Evolutionary conservation across 2,888 invertebrate species (phyloP).

Genomic region (Dolomedes plantarius): DNA sequence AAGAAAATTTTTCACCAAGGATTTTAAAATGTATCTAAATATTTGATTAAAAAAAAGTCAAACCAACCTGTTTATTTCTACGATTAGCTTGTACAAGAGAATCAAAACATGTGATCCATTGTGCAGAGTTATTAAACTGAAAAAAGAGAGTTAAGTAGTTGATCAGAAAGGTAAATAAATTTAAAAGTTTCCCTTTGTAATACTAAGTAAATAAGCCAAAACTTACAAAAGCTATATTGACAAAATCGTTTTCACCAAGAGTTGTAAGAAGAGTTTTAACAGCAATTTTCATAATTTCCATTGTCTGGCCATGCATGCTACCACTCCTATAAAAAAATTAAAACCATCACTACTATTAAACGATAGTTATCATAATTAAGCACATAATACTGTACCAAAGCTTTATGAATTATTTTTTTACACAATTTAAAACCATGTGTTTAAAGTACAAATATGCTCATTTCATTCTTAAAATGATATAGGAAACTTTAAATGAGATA

Average conservation of each 20-base stretch:
- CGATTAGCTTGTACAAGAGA: constrained; percentile 79
- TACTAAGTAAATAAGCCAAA: too few species aligned
- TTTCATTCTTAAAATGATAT: too few species aligned
- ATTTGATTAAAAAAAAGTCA: too few species aligned
- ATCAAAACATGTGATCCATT: constrained; percentile 76
- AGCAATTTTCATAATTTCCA: constrained; percentile 79
- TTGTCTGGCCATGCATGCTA: constrained; percentile 79
- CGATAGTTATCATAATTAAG: too few species aligned
- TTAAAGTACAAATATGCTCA: too few species aligned
- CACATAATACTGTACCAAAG: too few species aligned
- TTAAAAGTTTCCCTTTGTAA: too few species aligned
- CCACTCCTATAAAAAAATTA: constrained; percentile 77
- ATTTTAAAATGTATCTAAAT: too few species aligned
- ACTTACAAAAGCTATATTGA: constrained; percentile 78
- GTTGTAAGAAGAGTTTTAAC: constrained; percentile 79
- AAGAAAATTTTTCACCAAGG: too few species aligned
- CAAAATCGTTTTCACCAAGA: constrained; percentile 79
- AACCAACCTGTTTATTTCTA: constrained; percentile 78
- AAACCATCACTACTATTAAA: neutral
- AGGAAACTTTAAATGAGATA: too few species aligned
- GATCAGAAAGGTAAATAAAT: neutral
- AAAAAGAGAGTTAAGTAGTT: constrained; percentile 26
- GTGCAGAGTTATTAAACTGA: constrained; percentile 77
- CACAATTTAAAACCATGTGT: too few species aligned
- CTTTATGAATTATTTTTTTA: too few species aligned